These are phyloP conservation scores for Gasterosteus nipponicus DNA, from an alignment of 2,113 vertebrate species.

Conservation along the genomic window DNA sequence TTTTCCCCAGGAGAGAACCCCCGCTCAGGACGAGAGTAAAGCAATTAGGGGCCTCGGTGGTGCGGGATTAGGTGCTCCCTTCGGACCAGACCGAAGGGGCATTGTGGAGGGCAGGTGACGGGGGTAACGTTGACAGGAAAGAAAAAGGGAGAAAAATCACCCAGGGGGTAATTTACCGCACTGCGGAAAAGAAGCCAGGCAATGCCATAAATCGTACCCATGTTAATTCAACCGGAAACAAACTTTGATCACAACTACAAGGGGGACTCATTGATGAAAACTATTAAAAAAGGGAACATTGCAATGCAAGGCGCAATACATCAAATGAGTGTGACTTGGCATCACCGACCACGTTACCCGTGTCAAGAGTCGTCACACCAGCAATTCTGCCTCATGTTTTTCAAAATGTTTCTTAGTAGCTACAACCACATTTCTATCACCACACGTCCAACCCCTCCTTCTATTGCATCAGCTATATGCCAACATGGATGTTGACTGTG, in stretches of 20 bases:
- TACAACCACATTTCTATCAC: neutral
- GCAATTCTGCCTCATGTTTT: neutral
- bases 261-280: slow-evolving; percentile 44
- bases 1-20: slow-evolving; percentile 33
- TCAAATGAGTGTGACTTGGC: slow-evolving; percentile 19
- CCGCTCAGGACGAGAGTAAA: slow-evolving; percentile 52
- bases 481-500: slow-evolving; percentile 49
- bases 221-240: slow-evolving; percentile 70
- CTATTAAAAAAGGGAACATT: neutral
- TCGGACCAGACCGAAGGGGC: slow-evolving; percentile 27
- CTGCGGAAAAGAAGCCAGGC: slow-evolving; percentile 73
- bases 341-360: slow-evolving; percentile 6
- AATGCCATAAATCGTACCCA: slow-evolving; percentile 70
- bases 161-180: slow-evolving; percentile 78
- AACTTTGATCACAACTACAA: slow-evolving; percentile 62
- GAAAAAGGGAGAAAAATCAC: slow-evolving; percentile 70
- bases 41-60: slow-evolving; percentile 62
- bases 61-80: slow-evolving; percentile 61
- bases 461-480: slow-evolving; percentile 33
- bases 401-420: neutral
- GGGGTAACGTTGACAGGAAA: slow-evolving; percentile 57
- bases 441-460: slow-evolving; percentile 1
- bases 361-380: neutral
- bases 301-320: slow-evolving; percentile 20
- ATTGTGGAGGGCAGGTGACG: slow-evolving; percentile 58